A percentile compares a stretch with the other conserved stretches of the same genome.
Conservation (phyloP, 2,113 vertebrate genomes). For the Gavia stellata region DNA sequence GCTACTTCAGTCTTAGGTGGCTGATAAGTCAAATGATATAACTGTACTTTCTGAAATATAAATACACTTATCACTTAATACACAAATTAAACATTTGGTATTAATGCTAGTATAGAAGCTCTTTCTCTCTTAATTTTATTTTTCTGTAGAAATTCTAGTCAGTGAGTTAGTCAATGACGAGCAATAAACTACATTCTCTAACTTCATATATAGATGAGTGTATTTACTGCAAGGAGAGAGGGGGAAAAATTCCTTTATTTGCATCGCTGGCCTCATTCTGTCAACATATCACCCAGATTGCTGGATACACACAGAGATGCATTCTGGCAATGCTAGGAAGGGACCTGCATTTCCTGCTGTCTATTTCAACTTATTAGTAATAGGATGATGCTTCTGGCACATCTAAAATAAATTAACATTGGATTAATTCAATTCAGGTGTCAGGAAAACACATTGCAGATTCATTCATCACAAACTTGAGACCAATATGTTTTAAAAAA, state of each 20-base stretch:
- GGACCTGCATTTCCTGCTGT: slow-evolving; percentile 61
- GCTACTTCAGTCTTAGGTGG: not conserved
- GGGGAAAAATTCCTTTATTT: slow-evolving; percentile 46
- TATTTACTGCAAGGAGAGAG: slow-evolving; percentile 14
- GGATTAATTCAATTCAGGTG: slow-evolving; percentile 39
- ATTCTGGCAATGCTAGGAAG: slow-evolving; percentile 56
- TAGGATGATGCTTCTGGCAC: slow-evolving; percentile 59
- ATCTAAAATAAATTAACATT: slow-evolving; percentile 58
- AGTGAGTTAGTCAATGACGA: slow-evolving; percentile 26
- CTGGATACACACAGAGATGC: slow-evolving; percentile 68
- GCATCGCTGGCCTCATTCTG: slow-evolving; percentile 84
- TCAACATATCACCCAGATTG: slow-evolving; percentile 77
- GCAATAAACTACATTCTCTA: slow-evolving; percentile 9
- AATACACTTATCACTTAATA: not conserved
- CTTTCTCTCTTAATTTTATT: not conserved
- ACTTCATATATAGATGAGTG: slow-evolving; percentile 18
- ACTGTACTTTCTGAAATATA: not conserved
- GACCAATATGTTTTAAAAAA: not conserved
- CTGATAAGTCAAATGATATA: not conserved
- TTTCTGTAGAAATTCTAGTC: not conserved
- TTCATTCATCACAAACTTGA: slow-evolving; percentile 13
- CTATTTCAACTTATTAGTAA: slow-evolving; percentile 54
- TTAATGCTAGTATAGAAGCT: not conserved
- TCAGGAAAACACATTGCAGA: not conserved
- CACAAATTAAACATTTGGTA: not conserved